phyloP scores from a whole-genome alignment of 2,113 vertebrate species.

The Apodemus sylvaticus region DNA sequence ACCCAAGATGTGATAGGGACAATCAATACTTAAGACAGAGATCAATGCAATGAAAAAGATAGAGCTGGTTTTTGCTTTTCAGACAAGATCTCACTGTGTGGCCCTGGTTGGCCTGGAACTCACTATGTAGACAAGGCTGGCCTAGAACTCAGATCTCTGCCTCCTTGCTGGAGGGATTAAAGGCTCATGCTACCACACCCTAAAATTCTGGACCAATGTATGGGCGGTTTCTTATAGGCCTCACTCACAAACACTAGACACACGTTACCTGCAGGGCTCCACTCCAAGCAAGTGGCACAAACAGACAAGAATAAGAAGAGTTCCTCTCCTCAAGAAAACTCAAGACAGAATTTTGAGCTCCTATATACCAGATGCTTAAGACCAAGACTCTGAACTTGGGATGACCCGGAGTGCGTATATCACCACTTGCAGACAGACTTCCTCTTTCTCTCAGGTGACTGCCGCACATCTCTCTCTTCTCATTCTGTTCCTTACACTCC shows the following conservation, averaged over 20 bases:
- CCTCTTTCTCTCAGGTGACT: neutral
- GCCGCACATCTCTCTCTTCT: neutral
- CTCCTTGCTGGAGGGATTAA: neutral
- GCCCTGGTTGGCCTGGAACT: neutral
- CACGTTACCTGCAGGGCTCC: neutral
- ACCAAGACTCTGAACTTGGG: neutral
- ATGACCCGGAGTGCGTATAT: neutral
- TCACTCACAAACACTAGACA: neutral
- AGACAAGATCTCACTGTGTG: neutral
- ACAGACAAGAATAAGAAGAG: neutral
- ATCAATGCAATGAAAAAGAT: neutral
- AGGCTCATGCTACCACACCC: too few relatives aligned
- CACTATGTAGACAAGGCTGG: neutral
- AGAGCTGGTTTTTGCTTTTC: neutral
- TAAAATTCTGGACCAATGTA: neutral
- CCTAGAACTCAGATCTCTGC: neutral
- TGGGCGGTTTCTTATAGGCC: neutral
- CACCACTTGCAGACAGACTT: neutral
- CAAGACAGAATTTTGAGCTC: neutral
- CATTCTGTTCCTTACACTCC: neutral
- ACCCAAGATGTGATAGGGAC: neutral
- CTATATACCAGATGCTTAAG: fast-evolving
- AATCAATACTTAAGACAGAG: neutral
- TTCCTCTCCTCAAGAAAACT: neutral
- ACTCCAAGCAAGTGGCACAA: neutral